Conservation (phyloP, 2,797 vertebrate genomes). For the Rallus crepitans region DNA sequence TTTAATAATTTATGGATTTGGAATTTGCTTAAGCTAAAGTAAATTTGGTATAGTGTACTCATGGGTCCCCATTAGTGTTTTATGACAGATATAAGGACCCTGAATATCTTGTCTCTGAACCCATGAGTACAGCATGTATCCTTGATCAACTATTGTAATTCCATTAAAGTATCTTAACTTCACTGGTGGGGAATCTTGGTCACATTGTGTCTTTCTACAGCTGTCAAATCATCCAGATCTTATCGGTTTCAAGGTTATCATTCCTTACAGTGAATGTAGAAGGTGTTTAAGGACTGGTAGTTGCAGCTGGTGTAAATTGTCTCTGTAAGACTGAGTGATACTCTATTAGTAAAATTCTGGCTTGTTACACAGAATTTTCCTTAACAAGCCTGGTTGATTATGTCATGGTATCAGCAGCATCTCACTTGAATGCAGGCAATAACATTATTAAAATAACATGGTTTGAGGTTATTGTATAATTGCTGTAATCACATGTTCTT, state of each 20-base stretch:
- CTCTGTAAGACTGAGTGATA: background rate
- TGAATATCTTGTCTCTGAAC: background rate
- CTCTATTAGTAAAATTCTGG: background rate
- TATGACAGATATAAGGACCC: conserved; percentile 41
- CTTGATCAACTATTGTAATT: conserved; percentile 61
- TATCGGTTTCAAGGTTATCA: conserved; percentile 51
- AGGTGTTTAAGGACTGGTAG: conserved; percentile 12
- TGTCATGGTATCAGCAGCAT: background rate
- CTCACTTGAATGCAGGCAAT: background rate
- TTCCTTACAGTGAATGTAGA: background rate
- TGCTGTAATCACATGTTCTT: background rate
- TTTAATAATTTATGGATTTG: conserved; percentile 41
- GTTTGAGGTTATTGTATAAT: background rate
- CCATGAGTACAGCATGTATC: conserved; percentile 5
- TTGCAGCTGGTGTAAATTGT: background rate
- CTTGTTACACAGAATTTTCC: background rate
- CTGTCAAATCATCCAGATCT: conserved; percentile 15
- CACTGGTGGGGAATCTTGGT: conserved; percentile 43
- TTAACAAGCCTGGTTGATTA: background rate
- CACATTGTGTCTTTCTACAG: background rate
- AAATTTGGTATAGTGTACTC: conserved; percentile 43
- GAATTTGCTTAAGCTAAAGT: conserved; percentile 66
- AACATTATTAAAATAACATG: background rate
- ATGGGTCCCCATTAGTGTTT: conserved; percentile 26
- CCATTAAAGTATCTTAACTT: conserved; percentile 69